phyloP scores from a whole-genome alignment of 2,888 invertebrate species.

The Meliscaeva auricollis region DNA sequence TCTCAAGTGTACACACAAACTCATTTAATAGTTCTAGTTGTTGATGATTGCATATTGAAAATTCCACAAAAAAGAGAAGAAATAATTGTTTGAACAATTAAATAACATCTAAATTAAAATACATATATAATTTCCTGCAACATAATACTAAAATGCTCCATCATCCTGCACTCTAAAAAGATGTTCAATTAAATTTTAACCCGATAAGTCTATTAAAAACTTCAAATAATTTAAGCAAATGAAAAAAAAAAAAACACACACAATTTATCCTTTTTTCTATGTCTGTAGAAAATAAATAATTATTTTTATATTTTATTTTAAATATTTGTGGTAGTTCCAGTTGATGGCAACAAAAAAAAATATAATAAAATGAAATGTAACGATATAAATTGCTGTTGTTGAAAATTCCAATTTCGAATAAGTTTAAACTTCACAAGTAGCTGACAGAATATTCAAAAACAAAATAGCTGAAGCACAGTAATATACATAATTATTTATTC shows the following conservation, averaged over 20 bases:
- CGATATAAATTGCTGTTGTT: not conserved
- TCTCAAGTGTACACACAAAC: not conserved
- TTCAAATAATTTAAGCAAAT: conserved; percentile 49
- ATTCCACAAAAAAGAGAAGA: too few relatives aligned
- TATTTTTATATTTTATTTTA: conserved; percentile 15
- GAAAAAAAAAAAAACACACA: not conserved
- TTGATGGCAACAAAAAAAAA: not conserved
- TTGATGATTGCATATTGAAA: not conserved
- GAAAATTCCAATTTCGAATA: too few relatives aligned
- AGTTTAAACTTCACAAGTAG: too few relatives aligned
- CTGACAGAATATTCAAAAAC: too few relatives aligned
- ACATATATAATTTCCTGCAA: not conserved
- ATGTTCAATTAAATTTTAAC: conserved; percentile 12
- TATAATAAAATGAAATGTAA: conserved; percentile 10
- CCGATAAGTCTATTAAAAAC: conserved; percentile 44
- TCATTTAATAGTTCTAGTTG: not conserved
- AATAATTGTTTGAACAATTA: conserved; percentile 13
- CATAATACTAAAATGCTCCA: not conserved
- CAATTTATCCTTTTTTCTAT: conserved; percentile 1
- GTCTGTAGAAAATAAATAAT: too few relatives aligned
- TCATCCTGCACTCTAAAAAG: conserved; percentile 4
- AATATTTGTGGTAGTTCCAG: conserved; percentile 43
- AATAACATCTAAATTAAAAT: conserved; percentile 3
- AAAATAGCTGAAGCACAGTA: too few relatives aligned
- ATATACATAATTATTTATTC: too few relatives aligned